Evolutionary conservation across 2,797 vertebrate species (phyloP), one percentile per base, ranked within the genome.

Genomic region (Malacoctenus gilli): DNA sequence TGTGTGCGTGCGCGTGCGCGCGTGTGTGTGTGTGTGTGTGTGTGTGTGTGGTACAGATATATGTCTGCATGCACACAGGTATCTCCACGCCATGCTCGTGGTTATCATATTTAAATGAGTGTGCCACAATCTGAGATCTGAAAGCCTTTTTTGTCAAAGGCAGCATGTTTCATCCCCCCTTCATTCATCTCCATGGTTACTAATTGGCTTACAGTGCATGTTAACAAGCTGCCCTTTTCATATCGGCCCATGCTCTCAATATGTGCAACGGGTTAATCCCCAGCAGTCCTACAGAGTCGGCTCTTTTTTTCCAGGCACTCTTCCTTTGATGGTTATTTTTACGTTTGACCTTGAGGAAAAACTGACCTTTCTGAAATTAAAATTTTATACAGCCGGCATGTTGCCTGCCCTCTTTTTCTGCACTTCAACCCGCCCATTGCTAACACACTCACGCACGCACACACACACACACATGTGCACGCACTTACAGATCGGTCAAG

Each of bases 281-380:
- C 42, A 40, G 41, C 21, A 53, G 30, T 51, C 47, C 21, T 18
- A 13, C 49, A 37, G 38, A 54, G 46, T 10, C 11, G 0, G 20
- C 46, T 18, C 44, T 39, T 70, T 48, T 42, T n/a, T 35, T 14
- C 35, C 59, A 46, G 25, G 49, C 19, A 12, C n/a, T 44, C 47
- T 75, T 68, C 58, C 64, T 76, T 72, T 79, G 63, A 84, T 77
- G 71, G 62, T 73, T 78, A 74, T 84, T 84, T 84, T 76, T 60
- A 65, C 8, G 3, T 70, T 80, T 85, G 75, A 85, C 83, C 76
- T 85, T 81, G 77, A 80, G 55, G 42, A 66, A 75, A 73, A 70
- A 71, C 53, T 75, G 64, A 86, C 79, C 76, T 71, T 60, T 70
- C 19, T 72, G 42, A 77, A 81, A 84, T 82, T 72, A 66, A 73